Base-by-base conservation (phyloP, 2,888 invertebrate genomes). In the Oscheius myriophilus region DNA sequence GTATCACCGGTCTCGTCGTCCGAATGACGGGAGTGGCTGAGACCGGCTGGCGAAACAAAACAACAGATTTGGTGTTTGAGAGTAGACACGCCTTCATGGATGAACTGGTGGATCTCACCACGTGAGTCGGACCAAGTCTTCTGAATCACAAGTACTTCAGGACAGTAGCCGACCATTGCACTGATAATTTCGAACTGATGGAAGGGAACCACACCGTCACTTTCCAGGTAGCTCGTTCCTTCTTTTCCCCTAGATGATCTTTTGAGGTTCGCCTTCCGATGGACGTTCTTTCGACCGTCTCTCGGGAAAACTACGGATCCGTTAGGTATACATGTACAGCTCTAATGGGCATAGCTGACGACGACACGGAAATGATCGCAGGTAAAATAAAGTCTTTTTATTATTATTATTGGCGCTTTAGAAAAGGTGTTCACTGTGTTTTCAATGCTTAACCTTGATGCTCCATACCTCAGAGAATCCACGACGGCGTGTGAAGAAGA, bases 321-420 rank as follows among this genome's bases (percentile, higher is more conserved):
- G 77, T 85, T 39, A 75, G 82, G 45, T 85, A 83, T 68, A 82
- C 79, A 45, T 84, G 83, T 67, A 78, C 84, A 12, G 85, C 84
- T 3, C 67, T 82, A 1, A 73, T 85, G 71, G 82, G 82, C 46
- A 76, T 85, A n/a, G 82, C 84, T 2, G 84, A 85, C 54, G 84
- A 84, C 14, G 84, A 82, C 39, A 85, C 80, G n/a, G 81, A 85
- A 65, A 72, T 84, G 16, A 74, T 84, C n/a, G 81, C 84, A 45
- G 83, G 83, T 83, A n/a, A 55, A 9, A 25, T 42, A 41, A 46
- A 46, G 18, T 33, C 6, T 23, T 2, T 21, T 16, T 3, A 39
- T 55, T 39, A 3, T 6, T 41, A 41, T 25, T 25, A 25, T 54
- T 11, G 7, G 3, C 11, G 7, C 67, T 79, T 41, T 49, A 78